phyloP scores from a whole-genome alignment of 2,888 invertebrate species.

The Xiphydria camelus region DNA sequence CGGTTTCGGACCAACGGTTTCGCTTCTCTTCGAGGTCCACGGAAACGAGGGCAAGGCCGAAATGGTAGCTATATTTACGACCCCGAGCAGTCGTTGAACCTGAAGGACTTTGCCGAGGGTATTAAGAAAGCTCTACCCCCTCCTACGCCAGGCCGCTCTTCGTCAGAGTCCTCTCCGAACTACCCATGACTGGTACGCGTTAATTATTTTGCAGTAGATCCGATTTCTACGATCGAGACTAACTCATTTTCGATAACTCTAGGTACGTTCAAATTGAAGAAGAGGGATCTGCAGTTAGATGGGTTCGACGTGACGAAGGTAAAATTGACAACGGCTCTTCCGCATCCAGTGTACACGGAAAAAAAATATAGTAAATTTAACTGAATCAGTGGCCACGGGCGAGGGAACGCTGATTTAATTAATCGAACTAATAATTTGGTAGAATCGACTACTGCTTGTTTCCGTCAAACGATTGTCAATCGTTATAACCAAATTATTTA shows the following conservation, averaged over 20 bases:
- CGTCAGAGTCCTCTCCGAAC: slow-evolving; percentile 74
- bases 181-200: slow-evolving; percentile 78
- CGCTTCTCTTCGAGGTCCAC: slow-evolving; percentile 69
- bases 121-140: slow-evolving; percentile 75
- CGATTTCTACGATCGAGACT: too few relatives aligned
- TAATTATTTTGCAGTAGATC: too few relatives aligned
- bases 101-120: slow-evolving; percentile 66
- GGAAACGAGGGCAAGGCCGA: slow-evolving; percentile 86
- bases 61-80: slow-evolving; percentile 91
- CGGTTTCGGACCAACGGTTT: too few relatives aligned
- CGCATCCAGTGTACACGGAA: too few relatives aligned
- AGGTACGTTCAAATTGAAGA: slow-evolving; percentile 93
- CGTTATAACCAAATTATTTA: too few relatives aligned
- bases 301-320: slow-evolving; percentile 77
- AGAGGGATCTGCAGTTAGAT: slow-evolving; percentile 81
- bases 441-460: too few relatives aligned
- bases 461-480: too few relatives aligned
- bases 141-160: slow-evolving; percentile 89
- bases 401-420: too few relatives aligned
- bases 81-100: slow-evolving; percentile 64
- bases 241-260: too few relatives aligned
- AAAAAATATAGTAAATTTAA: slow-evolving; percentile 57
- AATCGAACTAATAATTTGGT: too few relatives aligned
- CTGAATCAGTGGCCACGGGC: too few relatives aligned
- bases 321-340: too few relatives aligned